Base-by-base conservation (phyloP, 2,797 vertebrate genomes). In the Bradypus variegatus region DNA sequence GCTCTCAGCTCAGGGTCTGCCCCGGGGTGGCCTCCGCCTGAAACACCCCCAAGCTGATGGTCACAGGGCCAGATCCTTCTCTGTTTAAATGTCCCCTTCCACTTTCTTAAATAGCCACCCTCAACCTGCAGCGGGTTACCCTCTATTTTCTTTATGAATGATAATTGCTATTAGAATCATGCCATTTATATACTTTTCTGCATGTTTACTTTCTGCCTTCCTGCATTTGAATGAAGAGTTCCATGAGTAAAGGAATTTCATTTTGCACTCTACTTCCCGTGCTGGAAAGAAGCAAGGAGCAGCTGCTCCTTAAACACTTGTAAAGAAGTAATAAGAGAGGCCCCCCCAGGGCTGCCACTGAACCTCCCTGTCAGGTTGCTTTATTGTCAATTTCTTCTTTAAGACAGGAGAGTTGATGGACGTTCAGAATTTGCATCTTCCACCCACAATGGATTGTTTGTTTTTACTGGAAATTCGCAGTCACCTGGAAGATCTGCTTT, bases 391-490 rank as follows among this genome's bases (percentile, higher is more conserved):
- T 64, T 31, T 82, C 48, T 33, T 83, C 50, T 58, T 69, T 23
- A 13, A 83, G 50, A 33, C 45, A 88, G 6, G 55, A 81, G 9
- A 19, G 25, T 9, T 65, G 45, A 21, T n/a, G 15, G 7, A 18
- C 36, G 2, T 19, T 64, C 16, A 3, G 23, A 31, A 19, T 33
- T 45, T 45, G 41, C 41, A 25, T 45, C 53, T 33, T 29, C 19
- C 0, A 15, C 16, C 36, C 64, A 64, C 55, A 21, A 3, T 1
- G 41, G 65, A 62, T 12, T 73, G 65, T 38, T 65, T 58, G 73
- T 48, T 48, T 91, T 86, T 91, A 75, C 53, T 78, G 50, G 79
- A 88, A 67, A 90, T 87, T 86, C 88, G 76, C 77, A 58, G 79
- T 77, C 50, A 48, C 41, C 84, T 79, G 73, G 73, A 78, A 81